Conservation (phyloP, 2,113 vertebrate species). For the Mesocricetus auratus region DNA sequence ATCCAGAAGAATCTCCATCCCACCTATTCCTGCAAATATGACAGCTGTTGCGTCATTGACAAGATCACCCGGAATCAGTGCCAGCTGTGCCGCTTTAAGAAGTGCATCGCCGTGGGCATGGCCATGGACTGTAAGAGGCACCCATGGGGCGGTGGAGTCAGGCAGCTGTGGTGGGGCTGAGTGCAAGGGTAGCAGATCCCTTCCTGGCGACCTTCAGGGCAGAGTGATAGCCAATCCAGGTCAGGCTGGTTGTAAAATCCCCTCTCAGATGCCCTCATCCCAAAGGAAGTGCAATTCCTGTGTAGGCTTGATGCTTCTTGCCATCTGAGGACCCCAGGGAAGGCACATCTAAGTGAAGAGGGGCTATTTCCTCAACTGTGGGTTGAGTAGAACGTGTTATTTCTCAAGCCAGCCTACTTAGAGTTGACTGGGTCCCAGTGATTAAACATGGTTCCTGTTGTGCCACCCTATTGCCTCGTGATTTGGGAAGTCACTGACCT, state of each 20-base stretch:
- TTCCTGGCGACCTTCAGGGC: background rate
- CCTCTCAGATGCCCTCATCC: background rate
- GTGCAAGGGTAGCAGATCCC: background rate
- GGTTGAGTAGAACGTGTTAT: background rate
- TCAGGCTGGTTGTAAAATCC: background rate
- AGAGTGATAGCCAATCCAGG: background rate
- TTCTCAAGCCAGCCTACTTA: background rate
- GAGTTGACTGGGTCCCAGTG: background rate
- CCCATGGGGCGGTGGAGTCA: background rate
- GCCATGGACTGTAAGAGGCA: conserved; percentile 90
- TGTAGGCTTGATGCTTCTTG: background rate
- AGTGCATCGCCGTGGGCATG: conserved; percentile 95
- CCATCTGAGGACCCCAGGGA: background rate
- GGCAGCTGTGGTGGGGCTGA: background rate
- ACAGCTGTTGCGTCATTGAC: conserved; percentile 97
- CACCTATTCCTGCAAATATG: conserved; percentile 97
- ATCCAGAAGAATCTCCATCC: conserved; percentile 99
- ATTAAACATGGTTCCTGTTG: background rate
- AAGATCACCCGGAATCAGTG: conserved; percentile 99
- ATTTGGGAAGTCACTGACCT: background rate
- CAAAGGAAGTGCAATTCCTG: background rate
- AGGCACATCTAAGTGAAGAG: background rate
- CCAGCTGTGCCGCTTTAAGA: conserved; percentile 98
- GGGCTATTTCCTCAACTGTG: background rate
- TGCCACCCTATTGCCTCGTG: background rate